phyloP scores from a whole-genome alignment of 1,140 invertebrate species.

The Drosophila persimilis region DNA sequence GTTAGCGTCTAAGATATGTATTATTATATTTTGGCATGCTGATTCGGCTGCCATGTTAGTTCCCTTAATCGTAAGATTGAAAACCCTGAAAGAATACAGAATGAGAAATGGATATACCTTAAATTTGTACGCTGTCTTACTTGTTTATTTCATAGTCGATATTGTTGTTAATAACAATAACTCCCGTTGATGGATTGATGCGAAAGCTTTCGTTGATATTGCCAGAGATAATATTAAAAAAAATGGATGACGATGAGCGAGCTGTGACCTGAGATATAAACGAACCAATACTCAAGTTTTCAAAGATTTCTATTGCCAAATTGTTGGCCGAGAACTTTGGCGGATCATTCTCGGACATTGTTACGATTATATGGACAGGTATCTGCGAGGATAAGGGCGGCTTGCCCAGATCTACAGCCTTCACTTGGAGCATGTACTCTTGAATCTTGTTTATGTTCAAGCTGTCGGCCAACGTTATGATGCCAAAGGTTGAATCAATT shows the following conservation, averaged over 20 bases:
- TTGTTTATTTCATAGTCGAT: constrained; percentile 91
- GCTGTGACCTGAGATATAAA: constrained; percentile 91
- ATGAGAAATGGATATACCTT: not conserved
- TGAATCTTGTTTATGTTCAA: constrained; percentile 88
- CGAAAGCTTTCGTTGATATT: constrained; percentile 90
- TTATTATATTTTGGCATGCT: constrained; percentile 87
- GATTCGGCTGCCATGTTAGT: constrained; percentile 92
- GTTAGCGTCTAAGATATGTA: constrained; percentile 91
- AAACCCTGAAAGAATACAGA: constrained; percentile 84
- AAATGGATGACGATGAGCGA: constrained; percentile 89
- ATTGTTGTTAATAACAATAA: constrained; percentile 88
- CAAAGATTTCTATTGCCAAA: constrained; percentile 91
- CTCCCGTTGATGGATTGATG: constrained; percentile 93
- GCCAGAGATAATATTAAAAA: constrained; percentile 92
- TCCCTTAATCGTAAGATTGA: constrained; percentile 92
- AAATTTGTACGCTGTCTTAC: constrained; percentile 30
- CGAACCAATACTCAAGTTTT: constrained; percentile 91
- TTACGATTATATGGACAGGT: constrained; percentile 93
- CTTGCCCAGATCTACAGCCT: constrained; percentile 91
- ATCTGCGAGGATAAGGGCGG: constrained; percentile 89
- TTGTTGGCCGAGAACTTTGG: constrained; percentile 88
- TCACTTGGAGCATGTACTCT: constrained; percentile 92
- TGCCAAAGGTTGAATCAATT: constrained; percentile 90
- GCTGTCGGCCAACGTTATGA: constrained; percentile 89
- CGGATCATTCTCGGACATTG: constrained; percentile 94